A percentile compares a stretch with the other conserved stretches of the same genome.
phyloP scores from a whole-genome alignment of 2,888 invertebrate genomes.

The Anoplius nigerrimus region DNA sequence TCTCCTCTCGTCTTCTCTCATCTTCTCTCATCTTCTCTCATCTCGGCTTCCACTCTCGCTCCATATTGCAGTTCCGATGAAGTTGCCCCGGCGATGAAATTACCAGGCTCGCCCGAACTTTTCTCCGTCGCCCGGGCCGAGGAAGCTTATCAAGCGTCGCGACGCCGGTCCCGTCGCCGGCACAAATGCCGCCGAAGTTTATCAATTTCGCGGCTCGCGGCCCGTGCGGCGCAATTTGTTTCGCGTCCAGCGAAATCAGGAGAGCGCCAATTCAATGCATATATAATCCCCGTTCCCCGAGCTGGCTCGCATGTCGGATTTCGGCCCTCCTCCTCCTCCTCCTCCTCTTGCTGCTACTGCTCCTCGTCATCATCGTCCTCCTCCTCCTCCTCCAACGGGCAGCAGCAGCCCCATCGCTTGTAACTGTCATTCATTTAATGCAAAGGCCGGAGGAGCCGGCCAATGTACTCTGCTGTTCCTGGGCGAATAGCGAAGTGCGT shows the following conservation, averaged over 20 bases:
- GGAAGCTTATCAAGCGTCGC: too few species aligned
- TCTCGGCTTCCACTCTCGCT: slow-evolving; percentile 29
- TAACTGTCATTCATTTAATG: slow-evolving; percentile 4
- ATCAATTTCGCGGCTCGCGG: not conserved
- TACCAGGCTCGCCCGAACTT: slow-evolving; percentile 36
- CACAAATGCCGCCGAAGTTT: not conserved
- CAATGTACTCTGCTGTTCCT: too few species aligned
- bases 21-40: slow-evolving; percentile 37
- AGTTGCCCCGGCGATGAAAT: slow-evolving; percentile 44
- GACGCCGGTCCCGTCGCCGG: too few species aligned
- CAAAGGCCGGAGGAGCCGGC: too few species aligned
- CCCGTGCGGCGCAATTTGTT: not conserved
- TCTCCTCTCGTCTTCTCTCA: slow-evolving; percentile 12
- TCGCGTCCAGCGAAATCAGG: not conserved
- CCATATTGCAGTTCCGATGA: slow-evolving; percentile 27
- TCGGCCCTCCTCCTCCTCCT: not conserved
- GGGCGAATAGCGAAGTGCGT: not conserved
- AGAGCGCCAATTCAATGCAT: slow-evolving; percentile 1
- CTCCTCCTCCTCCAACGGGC: too few species aligned
- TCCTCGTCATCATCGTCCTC: too few species aligned
- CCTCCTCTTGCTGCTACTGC: too few species aligned
- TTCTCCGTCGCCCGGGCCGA: slow-evolving; percentile 6
- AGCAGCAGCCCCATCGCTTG: not conserved
- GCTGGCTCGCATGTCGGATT: not conserved
- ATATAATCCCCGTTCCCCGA: not conserved